Base-by-base conservation (phyloP, 2,888 invertebrate species). In the Gibbula magus region DNA sequence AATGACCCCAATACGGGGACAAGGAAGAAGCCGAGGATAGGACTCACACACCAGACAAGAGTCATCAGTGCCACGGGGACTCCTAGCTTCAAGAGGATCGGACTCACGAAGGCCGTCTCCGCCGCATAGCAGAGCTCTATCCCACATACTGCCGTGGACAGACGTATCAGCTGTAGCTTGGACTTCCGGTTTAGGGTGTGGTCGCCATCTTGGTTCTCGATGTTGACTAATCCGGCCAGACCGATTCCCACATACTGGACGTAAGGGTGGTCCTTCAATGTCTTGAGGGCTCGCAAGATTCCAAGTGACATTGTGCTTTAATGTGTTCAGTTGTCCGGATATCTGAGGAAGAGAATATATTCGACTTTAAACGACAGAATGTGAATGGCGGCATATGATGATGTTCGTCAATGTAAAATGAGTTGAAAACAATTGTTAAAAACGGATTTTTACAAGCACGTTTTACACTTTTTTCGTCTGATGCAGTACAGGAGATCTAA, bases 111-210 rank as follows among this genome's bases (percentile, higher is more conserved):
- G 0, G 98, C 98, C 0, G 98, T 99, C 93, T 99, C 98, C 0
- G 98, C 98, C 0, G 99, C 98, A 91, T 99, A 99, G 0, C 98
- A 98, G 93, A 99, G 97, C 92, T 99, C 98, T 80, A 99, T 98
- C 0, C 99, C 98, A 96, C 98, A 98, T 0, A 99, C 98, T 0
- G 98, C 98, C 0, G 98, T 96, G 25, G 98, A 98, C 85, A 98
- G 95, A 13, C 97, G 94, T 85, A 98, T 95, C 86, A 98, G 93
- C 84, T 92, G 88, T 3, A 89, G 79, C 32, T 89, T 88, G 22
- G 90, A 84, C 92, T 98, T 92, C 29, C 87, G 84, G 16, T 39
- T 67, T 25, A 56, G 61, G 20, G 35, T 39, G 39, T 35, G 25
- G 7, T 51, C 75, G 45, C 77, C 82, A 61, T 77, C 54, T 29